Evolutionary conservation across 2,113 vertebrate species (phyloP), one percentile per base, ranked within the genome.

Genomic region (Blennius ocellaris): DNA sequence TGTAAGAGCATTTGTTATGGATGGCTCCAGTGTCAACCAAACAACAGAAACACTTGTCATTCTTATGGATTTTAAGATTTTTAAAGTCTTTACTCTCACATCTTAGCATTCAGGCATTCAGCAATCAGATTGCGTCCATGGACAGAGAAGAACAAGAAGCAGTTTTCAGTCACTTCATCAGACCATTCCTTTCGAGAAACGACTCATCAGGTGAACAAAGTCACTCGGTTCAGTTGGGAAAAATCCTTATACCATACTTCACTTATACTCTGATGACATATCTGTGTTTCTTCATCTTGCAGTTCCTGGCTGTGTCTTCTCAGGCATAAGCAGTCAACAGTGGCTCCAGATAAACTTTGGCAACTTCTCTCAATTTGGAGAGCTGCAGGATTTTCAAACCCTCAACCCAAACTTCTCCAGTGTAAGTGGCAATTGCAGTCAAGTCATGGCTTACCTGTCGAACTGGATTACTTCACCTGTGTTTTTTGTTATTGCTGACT

Each of bases 401-500:
- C 80, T 92, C 40, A 87, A 90, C 73, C 38, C 30, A 8, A 75
- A 83, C 57, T 81, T 91, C 59, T 84, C 86, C 40, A 64, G 8
- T 0, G 90, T 92, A 61, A 83, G 90, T 84, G 11, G 5, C 14
- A 1, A 6, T 0, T 17, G 17, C 10, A 17, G 37, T 38, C 61
- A 16, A 17, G 37, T 38, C 61, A 16, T 41, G 9, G 7, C 0
- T 5, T 52, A 30, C 21, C 0, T 51, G 3, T 1, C 11, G 55
- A 15, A 40, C 15, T 39, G 43, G 54, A 5, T 38, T 6, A 7
- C 43, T 60, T 55, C 41, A 8, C 0, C 2, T 21, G 8, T 0
- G 8, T 38, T 39, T 11, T n/a, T 21, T 44, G 11, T 30, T 16
- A 37, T 30, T 16, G 12, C 30, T 48, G 6, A 79, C 12, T 44